Evolutionary conservation across 2,888 invertebrate species (phyloP), one percentile per base, ranked within the genome.

Genomic region (Aethes cnicana): DNA sequence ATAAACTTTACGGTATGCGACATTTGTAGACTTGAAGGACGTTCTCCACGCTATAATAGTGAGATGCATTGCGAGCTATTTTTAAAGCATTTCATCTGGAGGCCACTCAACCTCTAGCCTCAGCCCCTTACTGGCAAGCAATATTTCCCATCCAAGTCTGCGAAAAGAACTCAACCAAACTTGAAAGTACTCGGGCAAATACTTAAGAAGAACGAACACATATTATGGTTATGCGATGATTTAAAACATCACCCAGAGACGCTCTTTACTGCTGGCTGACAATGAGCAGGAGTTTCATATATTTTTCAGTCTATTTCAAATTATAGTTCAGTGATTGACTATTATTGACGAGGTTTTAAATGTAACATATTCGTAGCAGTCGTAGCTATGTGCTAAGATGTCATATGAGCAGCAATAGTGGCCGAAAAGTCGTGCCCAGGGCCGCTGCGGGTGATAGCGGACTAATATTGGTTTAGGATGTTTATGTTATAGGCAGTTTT

Each of bases 381-480:
- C n/a, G n/a, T n/a, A n/a, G n/a, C n/a, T n/a, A n/a, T n/a, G n/a
- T n/a, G n/a, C 28, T 11, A 26, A 12, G 9, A 4, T 5, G 11
- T 28, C 28, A 12, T 28, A 28, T 12, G 1, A 11, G 4, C 26
- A n/a, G 16, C 32, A 17, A 32, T 32, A 32, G 16, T 32, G 37
- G 2, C 26, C n/a, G 26, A 26, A 1, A 4, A 2, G 9, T 5
- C 3, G 26, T 1, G 9, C 14, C 18, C 6, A 4, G 21, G 18
- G 26, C 43, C 11, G 20, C 42, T 9, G 18, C 8, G 33, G 35
- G 25, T 43, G 43, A 50, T 36, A 44, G 30, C 30, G 28, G 30
- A 43, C 43, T 37, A 50, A 50, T 50, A 50, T 50, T 50, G 23
- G 50, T 43, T 50, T 50, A 44, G 50, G 50, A 18, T 50, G 36